Evolutionary conservation across 2,888 invertebrate species (phyloP).

Genomic region (Colostygia pectinataria): DNA sequence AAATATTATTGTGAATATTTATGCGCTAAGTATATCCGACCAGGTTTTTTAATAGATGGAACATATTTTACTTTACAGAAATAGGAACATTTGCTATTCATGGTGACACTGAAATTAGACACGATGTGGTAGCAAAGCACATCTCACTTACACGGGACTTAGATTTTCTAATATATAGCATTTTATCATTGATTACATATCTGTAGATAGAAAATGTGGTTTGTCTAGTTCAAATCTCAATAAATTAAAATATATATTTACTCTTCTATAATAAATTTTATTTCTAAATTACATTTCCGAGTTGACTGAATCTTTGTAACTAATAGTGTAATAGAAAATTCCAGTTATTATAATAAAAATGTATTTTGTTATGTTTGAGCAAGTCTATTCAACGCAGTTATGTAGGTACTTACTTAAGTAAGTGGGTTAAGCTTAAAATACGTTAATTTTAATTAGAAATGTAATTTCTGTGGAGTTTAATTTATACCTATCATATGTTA

Average conservation of each 20-base stretch:
- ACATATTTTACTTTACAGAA: no score
- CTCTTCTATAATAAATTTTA: slow-evolving; percentile 62
- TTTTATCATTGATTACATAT: slow-evolving; percentile 83
- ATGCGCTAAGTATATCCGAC: no score
- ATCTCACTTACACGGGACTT: slow-evolving; percentile 71
- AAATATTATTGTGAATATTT: no score
- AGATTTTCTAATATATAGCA: slow-evolving; percentile 78
- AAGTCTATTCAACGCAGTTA: slow-evolving; percentile 60
- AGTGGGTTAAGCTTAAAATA: no score
- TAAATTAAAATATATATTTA: slow-evolving; percentile 75
- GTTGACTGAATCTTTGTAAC: slow-evolving; percentile 74
- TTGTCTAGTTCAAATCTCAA: slow-evolving; percentile 82
- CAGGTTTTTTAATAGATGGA: no score
- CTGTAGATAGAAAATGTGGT: slow-evolving; percentile 82
- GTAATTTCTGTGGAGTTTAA: slow-evolving; percentile 6
- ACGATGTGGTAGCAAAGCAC: slow-evolving; percentile 65
- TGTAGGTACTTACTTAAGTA: no score
- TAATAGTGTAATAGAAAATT: slow-evolving; percentile 59
- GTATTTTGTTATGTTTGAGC: slow-evolving; percentile 37
- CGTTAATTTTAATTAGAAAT: slow-evolving; percentile 3
- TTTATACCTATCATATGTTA: neutral
- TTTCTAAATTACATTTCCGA: slow-evolving; percentile 66
- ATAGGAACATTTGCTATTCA: neutral
- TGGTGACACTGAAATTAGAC: slow-evolving; percentile 62
- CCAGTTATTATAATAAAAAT: slow-evolving; percentile 37